A percentile compares a stretch with the other conserved stretches of the same genome.
Conservation (phyloP, 2,113 vertebrate species). For the Cervus canadensis region DNA sequence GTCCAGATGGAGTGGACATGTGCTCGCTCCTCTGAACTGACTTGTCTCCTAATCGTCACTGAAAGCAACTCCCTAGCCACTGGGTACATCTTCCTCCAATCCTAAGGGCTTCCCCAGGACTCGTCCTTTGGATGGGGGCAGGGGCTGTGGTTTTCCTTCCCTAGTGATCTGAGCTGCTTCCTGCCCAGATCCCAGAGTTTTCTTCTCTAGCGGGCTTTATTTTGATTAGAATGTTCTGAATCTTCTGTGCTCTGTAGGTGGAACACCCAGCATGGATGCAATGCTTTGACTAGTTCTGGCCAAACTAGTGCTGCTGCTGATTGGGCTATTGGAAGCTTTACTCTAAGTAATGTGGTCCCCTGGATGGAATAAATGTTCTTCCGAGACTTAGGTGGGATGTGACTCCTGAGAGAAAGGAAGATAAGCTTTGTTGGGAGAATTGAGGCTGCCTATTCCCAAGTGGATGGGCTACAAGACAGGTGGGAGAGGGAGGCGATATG, state of each 20-base stretch:
- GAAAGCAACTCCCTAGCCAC: background rate
- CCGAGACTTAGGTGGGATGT: too few species aligned
- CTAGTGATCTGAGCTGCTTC: background rate
- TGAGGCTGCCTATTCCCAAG: background rate
- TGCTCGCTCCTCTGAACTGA: background rate
- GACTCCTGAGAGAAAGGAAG: background rate
- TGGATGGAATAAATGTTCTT: too few species aligned
- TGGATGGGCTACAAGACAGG: accelerated
- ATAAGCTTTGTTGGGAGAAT: background rate
- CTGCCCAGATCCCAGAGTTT: background rate
- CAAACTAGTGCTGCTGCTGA: too few species aligned
- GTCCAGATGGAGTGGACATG: background rate
- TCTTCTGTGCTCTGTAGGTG: background rate
- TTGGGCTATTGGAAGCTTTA: background rate
- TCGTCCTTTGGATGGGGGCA: background rate
- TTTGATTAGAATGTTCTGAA: background rate
- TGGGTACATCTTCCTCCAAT: background rate
- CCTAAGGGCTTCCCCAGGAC: background rate
- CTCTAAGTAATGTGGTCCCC: accelerated
- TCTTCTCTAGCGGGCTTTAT: background rate
- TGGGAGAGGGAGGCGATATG: accelerated
- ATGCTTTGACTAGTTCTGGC: background rate
- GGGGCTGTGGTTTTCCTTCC: background rate
- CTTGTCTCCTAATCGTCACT: background rate
- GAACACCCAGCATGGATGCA: background rate